A percentile compares a stretch with the other conserved stretches of the same genome.
phyloP scores from a whole-genome alignment of 2,888 invertebrate species.

The Leucozona laternaria region DNA sequence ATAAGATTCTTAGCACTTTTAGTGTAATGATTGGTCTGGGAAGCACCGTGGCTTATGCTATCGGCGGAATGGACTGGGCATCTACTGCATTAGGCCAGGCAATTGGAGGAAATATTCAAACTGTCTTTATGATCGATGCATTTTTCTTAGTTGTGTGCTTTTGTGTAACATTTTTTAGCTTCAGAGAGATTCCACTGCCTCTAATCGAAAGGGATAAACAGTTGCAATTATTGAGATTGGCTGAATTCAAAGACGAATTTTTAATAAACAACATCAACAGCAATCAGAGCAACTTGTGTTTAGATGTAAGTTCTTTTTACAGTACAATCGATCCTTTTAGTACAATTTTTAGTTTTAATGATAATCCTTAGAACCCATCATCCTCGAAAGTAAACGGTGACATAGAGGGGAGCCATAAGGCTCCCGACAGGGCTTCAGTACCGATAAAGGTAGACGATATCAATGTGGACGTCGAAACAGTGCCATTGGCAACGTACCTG shows the following conservation, averaged over 20 bases:
- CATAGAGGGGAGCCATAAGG: neutral
- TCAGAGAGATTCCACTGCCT: conserved; percentile 85
- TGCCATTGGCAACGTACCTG: conserved; percentile 82
- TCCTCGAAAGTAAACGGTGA: conserved; percentile 74
- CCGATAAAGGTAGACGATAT: neutral
- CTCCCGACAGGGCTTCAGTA: neutral
- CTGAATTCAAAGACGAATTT: conserved; percentile 80
- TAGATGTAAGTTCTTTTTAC: conserved; percentile 76
- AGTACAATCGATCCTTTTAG: neutral
- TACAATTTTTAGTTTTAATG: conserved; percentile 66
- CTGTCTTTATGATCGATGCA: conserved; percentile 86
- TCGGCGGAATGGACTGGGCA: conserved; percentile 87
- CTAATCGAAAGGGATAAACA: conserved; percentile 82
- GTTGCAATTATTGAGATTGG: conserved; percentile 80
- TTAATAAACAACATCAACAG: conserved; percentile 79
- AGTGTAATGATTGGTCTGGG: conserved; percentile 87
- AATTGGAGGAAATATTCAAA: conserved; percentile 86
- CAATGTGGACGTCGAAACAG: conserved; percentile 76
- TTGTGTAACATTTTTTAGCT: conserved; percentile 85
- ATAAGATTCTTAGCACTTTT: conserved; percentile 86
- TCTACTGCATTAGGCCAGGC: conserved; percentile 83
- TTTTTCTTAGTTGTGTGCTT: conserved; percentile 86
- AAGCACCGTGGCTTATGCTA: conserved; percentile 86
- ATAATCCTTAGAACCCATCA: conserved; percentile 76
- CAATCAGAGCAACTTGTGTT: conserved; percentile 58